These are phyloP conservation scores for Philypnodon macrostomus DNA, from an alignment of 2,797 vertebrate species.

Conservation along the genomic window DNA sequence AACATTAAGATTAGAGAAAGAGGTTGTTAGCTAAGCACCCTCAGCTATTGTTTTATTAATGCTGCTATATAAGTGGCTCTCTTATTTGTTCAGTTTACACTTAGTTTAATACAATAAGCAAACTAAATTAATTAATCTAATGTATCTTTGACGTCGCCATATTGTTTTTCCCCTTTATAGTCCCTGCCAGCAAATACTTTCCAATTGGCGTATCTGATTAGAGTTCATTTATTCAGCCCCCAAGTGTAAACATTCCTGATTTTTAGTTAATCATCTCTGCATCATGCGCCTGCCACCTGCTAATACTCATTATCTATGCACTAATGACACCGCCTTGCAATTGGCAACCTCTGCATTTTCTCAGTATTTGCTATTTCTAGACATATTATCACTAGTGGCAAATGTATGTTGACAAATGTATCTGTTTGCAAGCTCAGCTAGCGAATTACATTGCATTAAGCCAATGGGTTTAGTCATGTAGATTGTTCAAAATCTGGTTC, in stretches of 20 bases:
- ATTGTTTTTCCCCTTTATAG: slow-evolving; percentile 5
- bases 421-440: too few relatives aligned
- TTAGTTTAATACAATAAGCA: too few relatives aligned
- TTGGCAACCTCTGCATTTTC: slow-evolving; percentile 5
- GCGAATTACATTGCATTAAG: too few relatives aligned
- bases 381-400: slow-evolving; percentile 6
- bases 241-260: slow-evolving; percentile 50
- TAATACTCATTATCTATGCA: slow-evolving; percentile 55
- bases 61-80: too few relatives aligned
- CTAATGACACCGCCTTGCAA: slow-evolving; percentile 33
- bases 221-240: slow-evolving; percentile 48
- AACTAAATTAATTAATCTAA: too few relatives aligned
- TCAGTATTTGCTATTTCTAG: slow-evolving; percentile 16
- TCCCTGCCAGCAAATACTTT: slow-evolving; percentile 41
- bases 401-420: too few relatives aligned
- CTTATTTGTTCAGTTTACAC: too few relatives aligned
- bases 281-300: slow-evolving; percentile 43
- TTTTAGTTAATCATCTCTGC: slow-evolving; percentile 48
- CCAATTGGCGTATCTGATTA: slow-evolving; percentile 60
- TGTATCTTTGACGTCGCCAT: neutral
- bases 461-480: too few relatives aligned
- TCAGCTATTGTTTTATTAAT: too few relatives aligned
- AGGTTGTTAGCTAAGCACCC: too few relatives aligned
- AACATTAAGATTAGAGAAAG: too few relatives aligned
- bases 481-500: too few relatives aligned